These are phyloP conservation scores for Tenualosa ilisha DNA, from an alignment of 2,797 vertebrate species.

Conservation along the genomic window DNA sequence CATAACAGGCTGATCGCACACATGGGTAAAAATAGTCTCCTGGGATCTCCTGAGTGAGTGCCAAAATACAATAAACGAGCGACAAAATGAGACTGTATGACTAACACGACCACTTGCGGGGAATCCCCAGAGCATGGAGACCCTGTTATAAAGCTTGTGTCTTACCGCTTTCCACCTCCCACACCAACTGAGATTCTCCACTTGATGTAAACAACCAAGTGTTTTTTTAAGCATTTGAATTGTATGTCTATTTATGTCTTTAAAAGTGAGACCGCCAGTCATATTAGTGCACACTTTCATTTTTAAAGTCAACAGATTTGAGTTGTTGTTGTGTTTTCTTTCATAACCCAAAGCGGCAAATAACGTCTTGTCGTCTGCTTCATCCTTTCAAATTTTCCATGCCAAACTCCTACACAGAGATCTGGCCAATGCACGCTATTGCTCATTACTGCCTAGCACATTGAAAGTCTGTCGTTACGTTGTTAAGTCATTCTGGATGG, in stretches of 20 bases:
- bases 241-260: background rate
- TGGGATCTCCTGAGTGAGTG: background rate
- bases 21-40: conserved; percentile 3
- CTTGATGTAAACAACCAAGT: conserved; percentile 3
- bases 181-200: conserved; percentile 19
- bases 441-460: conserved; percentile 12
- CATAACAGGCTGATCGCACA: background rate
- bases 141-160: background rate
- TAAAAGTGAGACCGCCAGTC: background rate
- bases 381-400: background rate
- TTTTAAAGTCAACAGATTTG: background rate
- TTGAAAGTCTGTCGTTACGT: background rate
- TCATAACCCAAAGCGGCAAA: background rate
- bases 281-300: background rate
- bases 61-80: background rate
- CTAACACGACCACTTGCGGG: conserved; percentile 14
- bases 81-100: conserved; percentile 18
- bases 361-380: background rate
- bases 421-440: background rate
- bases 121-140: conserved; percentile 6
- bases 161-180: conserved; percentile 11
- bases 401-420: conserved; percentile 3
- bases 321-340: background rate
- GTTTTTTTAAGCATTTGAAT: background rate
- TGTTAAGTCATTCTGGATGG: conserved; percentile 4